Evolutionary conservation across 1,140 invertebrate species (phyloP).

Genomic region (Drosophila auraria): DNA sequence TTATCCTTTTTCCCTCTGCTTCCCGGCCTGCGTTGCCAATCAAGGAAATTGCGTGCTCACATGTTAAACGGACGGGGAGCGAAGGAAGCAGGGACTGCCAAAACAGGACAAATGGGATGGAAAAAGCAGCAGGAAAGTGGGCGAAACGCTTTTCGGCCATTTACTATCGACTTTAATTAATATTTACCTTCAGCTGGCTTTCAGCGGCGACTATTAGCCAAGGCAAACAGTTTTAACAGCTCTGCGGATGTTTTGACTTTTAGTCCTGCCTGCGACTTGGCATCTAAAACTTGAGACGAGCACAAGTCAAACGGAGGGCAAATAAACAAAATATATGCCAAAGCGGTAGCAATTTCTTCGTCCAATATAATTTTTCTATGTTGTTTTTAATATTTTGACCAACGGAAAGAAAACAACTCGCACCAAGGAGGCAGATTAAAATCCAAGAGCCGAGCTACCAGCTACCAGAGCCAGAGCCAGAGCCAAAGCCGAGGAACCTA

Average conservation of each 20-base stretch:
- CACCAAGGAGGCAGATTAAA: slow-evolving; percentile 43
- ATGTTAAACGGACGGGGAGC: slow-evolving; percentile 60
- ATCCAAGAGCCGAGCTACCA: slow-evolving; percentile 42
- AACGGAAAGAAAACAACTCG: slow-evolving; percentile 43
- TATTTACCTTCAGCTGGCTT: slow-evolving; percentile 69
- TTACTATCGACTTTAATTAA: slow-evolving; percentile 82
- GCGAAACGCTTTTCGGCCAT: slow-evolving; percentile 68
- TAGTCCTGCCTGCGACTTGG: slow-evolving; percentile 25
- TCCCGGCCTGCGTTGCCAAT: slow-evolving; percentile 56
- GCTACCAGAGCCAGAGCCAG: slow-evolving; percentile 38
- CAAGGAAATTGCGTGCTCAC: slow-evolving; percentile 81
- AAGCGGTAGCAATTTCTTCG: slow-evolving; percentile 53
- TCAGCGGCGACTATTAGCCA: slow-evolving; percentile 68
- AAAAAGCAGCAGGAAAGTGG: slow-evolving; percentile 46
- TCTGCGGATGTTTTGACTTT: slow-evolving; percentile 67
- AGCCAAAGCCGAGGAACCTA: slow-evolving; percentile 59
- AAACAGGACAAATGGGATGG: slow-evolving; percentile 35
- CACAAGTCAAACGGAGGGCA: slow-evolving; percentile 68
- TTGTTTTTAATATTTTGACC: slow-evolving; percentile 71
- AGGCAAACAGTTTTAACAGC: slow-evolving; percentile 80
- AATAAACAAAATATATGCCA: slow-evolving; percentile 78
- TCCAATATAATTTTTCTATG: slow-evolving; percentile 47
- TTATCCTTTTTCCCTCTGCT: background rate
- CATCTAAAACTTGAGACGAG: slow-evolving; percentile 59
- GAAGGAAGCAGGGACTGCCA: slow-evolving; percentile 13